Evolutionary conservation across 2,888 invertebrate genomes (phyloP).

Genomic region (Melangyna quadrimaculata): DNA sequence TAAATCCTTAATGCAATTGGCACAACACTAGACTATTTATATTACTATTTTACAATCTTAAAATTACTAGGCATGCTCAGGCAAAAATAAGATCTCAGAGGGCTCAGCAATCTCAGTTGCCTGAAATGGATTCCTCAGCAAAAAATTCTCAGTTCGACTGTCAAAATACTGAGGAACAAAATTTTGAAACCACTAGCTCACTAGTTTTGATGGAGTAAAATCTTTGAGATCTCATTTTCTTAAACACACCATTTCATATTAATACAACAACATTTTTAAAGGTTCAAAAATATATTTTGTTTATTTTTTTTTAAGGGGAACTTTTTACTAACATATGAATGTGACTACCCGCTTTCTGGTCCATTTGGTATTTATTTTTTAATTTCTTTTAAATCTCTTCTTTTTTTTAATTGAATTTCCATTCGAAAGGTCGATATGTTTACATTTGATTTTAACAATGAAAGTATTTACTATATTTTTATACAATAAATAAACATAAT

Average conservation of each 20-base stretch:
- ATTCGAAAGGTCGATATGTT: slow-evolving; percentile 58
- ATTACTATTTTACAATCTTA: too few species aligned
- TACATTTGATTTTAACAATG: slow-evolving; percentile 17
- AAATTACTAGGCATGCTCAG: too few species aligned
- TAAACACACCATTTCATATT: too few species aligned
- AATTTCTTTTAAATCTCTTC: background rate
- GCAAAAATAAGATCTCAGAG: too few species aligned
- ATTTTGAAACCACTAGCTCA: too few species aligned
- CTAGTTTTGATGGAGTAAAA: too few species aligned
- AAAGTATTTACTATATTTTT: slow-evolving; percentile 16
- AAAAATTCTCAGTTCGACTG: too few species aligned
- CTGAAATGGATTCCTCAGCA: too few species aligned
- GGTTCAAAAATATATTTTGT: background rate
- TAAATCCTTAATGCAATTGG: slow-evolving; percentile 52
- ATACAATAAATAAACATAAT: slow-evolving; percentile 3
- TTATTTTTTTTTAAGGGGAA: slow-evolving; percentile 6
- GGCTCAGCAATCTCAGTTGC: too few species aligned
- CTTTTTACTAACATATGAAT: background rate
- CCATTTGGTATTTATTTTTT: slow-evolving; percentile 28
- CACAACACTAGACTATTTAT: too few species aligned
- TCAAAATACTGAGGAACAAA: too few species aligned
- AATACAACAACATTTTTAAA: background rate
- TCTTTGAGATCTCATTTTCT: too few species aligned
- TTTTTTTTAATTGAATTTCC: background rate
- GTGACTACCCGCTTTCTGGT: slow-evolving; percentile 45